Evolutionary conservation across 2,797 vertebrate genomes (phyloP), one percentile per base, ranked within the genome.

Genomic region (Echiichthys vipera): DNA sequence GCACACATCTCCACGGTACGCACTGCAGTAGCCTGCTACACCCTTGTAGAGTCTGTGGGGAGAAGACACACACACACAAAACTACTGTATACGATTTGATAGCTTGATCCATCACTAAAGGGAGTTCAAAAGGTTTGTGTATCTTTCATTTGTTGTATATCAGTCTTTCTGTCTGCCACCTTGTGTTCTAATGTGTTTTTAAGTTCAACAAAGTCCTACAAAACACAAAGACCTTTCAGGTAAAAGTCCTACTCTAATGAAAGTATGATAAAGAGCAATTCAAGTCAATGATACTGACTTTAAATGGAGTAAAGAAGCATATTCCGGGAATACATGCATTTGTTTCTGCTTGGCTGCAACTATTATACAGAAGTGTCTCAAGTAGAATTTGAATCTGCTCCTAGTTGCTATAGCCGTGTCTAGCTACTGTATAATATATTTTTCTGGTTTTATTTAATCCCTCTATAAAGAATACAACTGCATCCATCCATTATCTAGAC

Each of bases 1-100:
- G 58, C 98, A 99, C 64, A 95, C 92, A 11, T 97, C 95, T 50
- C 98, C 97, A 66, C 94, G 93, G 83, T 99, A 99, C 0, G 94
- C 95, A 55, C 95, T 95, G 85, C 97, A 99, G 93, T 97, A 99
- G 27, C 97, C 97, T 53, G 94, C 11, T 0, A 92, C 90, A 32
- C 96, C 95, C 87, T 96, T 97, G 80, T 97, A 98, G 6, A 96
- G 85, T 86, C 96, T 98, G 86, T 79, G 2, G 5, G 32, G 56
- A 5, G 46, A 32, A 58, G 15, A 57, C 1, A 24, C 7, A 20
- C 18, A 62, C 10, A 51, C 47, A 15, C 20, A 14, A 5, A 24
- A 4, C n/a, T n/a, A n/a, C n/a, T n/a, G 20, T 18, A n/a, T 4
- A 5, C n/a, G 36, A 34, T 20, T 32, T 37, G 7, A 39, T 5